These are phyloP conservation scores for Bambusicola thoracicus DNA, from an alignment of 2,113 vertebrate genomes.

Conservation along the genomic window DNA sequence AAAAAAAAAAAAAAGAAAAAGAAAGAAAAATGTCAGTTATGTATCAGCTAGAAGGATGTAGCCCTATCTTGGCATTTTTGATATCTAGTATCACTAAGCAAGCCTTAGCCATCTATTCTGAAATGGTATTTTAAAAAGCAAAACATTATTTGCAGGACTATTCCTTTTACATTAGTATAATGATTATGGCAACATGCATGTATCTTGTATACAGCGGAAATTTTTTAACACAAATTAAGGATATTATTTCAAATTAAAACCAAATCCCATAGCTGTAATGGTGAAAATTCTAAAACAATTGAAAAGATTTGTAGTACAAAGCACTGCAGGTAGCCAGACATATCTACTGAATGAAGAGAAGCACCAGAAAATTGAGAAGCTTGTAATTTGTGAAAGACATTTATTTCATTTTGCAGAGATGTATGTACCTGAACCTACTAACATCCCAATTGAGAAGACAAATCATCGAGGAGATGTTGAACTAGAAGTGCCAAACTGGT, in stretches of 20 bases:
- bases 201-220: background rate
- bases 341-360: background rate
- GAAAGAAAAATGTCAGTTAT: background rate
- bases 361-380: background rate
- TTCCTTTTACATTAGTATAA: background rate
- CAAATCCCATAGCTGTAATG: background rate
- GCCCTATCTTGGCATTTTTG: background rate
- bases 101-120: background rate
- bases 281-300: background rate
- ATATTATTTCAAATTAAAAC: background rate
- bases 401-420: conserved; percentile 77
- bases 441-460: conserved; percentile 90
- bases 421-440: conserved; percentile 87
- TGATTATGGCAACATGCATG: background rate
- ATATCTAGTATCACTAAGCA: background rate
- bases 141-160: background rate
- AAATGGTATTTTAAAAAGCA: background rate
- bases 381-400: background rate
- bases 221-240: background rate
- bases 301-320: background rate
- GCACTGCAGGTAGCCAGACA: background rate
- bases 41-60: background rate
- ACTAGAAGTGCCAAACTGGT: conserved; percentile 79
- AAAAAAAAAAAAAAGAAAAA: no score
- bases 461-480: conserved; percentile 80